Conservation (phyloP, 2,888 invertebrate genomes). For the Callosobruchus maculatus region DNA sequence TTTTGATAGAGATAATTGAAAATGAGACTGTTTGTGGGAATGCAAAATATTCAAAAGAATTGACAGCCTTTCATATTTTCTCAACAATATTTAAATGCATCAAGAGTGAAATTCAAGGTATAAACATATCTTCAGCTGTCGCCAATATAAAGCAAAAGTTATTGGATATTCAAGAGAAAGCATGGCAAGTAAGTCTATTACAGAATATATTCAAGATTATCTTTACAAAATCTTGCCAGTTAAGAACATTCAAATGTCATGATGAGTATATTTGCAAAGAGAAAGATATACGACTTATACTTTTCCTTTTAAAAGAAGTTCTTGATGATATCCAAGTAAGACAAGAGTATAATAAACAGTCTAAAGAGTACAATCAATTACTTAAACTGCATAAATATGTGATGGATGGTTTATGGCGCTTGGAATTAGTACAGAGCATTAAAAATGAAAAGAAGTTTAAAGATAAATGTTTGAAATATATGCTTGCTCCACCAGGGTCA, state of each 20-base stretch:
- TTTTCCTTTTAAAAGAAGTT: slow-evolving; percentile 57
- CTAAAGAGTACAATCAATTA: slow-evolving; percentile 34
- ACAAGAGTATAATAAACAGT: slow-evolving; percentile 41
- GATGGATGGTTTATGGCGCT: slow-evolving; percentile 68
- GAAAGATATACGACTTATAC: slow-evolving; percentile 56
- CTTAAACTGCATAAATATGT: slow-evolving; percentile 52
- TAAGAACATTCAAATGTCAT: slow-evolving; percentile 7
- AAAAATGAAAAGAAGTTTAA: slow-evolving; percentile 52
- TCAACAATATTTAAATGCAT: slow-evolving; percentile 20
- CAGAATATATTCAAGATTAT: slow-evolving; percentile 68
- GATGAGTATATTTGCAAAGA: slow-evolving; percentile 58
- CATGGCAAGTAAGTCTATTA: slow-evolving; percentile 58
- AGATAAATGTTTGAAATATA: slow-evolving; percentile 57
- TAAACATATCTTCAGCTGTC: slow-evolving; percentile 15
- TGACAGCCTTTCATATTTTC: slow-evolving; percentile 21
- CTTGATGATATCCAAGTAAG: slow-evolving; percentile 52
- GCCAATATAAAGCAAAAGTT: slow-evolving; percentile 19
- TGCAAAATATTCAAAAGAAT: slow-evolving; percentile 14
- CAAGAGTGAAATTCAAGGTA: slow-evolving; percentile 9
- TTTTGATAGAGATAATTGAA: slow-evolving; percentile 22
- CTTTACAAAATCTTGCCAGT: slow-evolving; percentile 39
- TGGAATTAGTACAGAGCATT: slow-evolving; percentile 62
- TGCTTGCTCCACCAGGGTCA: slow-evolving; percentile 73
- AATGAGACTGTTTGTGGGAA: slow-evolving; percentile 22
- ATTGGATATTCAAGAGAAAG: slow-evolving; percentile 19